phyloP scores from a whole-genome alignment of 1,140 invertebrate genomes.

The Oscheius sp. region DNA sequence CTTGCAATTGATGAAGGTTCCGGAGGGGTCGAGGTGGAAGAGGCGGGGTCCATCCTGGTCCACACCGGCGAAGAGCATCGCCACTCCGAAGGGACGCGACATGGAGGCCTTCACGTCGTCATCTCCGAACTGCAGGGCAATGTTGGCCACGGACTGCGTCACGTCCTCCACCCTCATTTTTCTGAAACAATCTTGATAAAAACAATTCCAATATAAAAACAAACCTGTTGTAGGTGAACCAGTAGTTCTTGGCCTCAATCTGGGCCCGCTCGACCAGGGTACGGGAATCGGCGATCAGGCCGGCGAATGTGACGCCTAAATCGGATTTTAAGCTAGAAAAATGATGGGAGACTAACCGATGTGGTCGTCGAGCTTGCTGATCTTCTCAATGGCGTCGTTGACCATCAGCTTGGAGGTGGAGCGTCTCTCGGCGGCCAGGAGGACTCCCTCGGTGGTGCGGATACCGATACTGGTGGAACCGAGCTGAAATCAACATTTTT shows the following conservation, averaged over 20 bases:
- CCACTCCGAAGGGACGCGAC: slow-evolving; percentile 97
- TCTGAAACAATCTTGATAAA: not conserved
- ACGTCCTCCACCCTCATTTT: slow-evolving; percentile 80
- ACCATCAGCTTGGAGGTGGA: slow-evolving; percentile 95
- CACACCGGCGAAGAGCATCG: slow-evolving; percentile 70
- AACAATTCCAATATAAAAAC: not conserved
- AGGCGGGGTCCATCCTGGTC: slow-evolving; percentile 68
- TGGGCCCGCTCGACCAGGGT: slow-evolving; percentile 90
- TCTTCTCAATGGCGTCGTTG: slow-evolving; percentile 92
- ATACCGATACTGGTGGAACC: slow-evolving; percentile 98
- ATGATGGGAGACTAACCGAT: slow-evolving; percentile 70
- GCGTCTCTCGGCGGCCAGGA: slow-evolving; percentile 94
- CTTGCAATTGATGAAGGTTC: slow-evolving; percentile 92
- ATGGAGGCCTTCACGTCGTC: slow-evolving; percentile 76
- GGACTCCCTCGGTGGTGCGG: slow-evolving; percentile 85
- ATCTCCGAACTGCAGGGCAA: slow-evolving; percentile 97
- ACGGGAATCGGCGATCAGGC: slow-evolving; percentile 93
- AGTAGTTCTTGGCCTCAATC: slow-evolving; percentile 76
- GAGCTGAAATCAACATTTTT: slow-evolving; percentile 65
- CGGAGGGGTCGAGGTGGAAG: slow-evolving; percentile 95
- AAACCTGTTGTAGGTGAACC: slow-evolving; percentile 58
- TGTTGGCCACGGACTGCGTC: slow-evolving; percentile 93
- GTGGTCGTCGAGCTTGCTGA: slow-evolving; percentile 89
- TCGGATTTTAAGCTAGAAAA: slow-evolving; percentile 7
- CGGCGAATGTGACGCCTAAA: slow-evolving; percentile 86